phyloP scores from a whole-genome alignment of 2,113 vertebrate species.

The Burhinus oedicnemus region DNA sequence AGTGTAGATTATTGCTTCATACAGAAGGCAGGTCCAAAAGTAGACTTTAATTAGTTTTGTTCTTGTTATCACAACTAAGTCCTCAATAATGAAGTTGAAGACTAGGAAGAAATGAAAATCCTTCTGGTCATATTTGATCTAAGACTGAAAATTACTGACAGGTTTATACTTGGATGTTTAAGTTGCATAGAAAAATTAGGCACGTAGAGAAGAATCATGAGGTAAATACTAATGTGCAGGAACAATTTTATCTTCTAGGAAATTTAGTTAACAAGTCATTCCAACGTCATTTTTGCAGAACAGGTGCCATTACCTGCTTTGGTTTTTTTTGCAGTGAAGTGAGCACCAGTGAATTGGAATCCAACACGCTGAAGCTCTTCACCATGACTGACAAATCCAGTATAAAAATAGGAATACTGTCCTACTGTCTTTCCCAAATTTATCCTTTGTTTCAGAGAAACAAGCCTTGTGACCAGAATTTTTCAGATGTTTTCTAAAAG shows the following conservation, averaged over 20 bases:
- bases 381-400: neutral
- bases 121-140: neutral
- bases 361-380: neutral
- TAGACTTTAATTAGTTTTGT: neutral
- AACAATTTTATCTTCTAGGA: neutral
- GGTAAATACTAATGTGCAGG: neutral
- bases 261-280: neutral
- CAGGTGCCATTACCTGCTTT: neutral
- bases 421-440: neutral
- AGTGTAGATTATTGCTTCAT: neutral
- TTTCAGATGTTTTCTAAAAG: too few relatives aligned
- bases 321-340: neutral
- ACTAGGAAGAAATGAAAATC: neutral
- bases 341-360: neutral
- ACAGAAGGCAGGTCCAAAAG: neutral
- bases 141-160: neutral
- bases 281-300: neutral
- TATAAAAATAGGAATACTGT: neutral
- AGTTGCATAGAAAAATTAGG: neutral
- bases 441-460: neutral
- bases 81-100: neutral
- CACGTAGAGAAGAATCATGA: neutral
- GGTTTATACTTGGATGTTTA: neutral
- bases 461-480: neutral
- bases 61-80: neutral